A percentile compares a stretch with the other conserved stretches of the same genome.
phyloP scores from a whole-genome alignment of 2,113 vertebrate species.

The Psittacula cyanocephala region DNA sequence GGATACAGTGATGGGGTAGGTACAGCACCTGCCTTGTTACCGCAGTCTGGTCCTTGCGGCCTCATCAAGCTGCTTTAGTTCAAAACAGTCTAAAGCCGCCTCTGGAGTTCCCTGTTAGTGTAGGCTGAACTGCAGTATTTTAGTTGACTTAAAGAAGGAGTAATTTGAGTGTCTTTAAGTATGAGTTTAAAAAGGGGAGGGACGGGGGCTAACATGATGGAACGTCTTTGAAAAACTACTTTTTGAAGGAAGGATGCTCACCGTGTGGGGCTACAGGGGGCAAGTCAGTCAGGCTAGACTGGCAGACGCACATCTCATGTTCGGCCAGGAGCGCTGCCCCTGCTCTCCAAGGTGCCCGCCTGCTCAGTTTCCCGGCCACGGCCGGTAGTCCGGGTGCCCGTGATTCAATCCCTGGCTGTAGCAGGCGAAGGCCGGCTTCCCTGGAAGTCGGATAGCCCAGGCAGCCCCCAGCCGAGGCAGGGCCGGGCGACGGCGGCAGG shows the following conservation, averaged over 20 bases:
- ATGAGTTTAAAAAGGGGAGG: not conserved
- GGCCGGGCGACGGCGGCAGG: not conserved
- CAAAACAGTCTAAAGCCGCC: not conserved
- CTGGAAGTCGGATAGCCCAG: not conserved
- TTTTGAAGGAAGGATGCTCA: not conserved
- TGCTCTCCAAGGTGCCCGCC: fast-evolving
- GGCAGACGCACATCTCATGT: fast-evolving
- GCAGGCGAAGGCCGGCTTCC: not conserved
- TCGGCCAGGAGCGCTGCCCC: fast-evolving
- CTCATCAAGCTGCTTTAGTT: not conserved
- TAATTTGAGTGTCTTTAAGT: not conserved
- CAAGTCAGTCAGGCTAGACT: not conserved
- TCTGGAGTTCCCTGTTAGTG: not conserved
- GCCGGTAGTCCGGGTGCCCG: too few relatives aligned
- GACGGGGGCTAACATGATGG: not conserved
- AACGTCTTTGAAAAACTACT: not conserved
- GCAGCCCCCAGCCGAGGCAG: not conserved
- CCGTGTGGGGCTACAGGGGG: fast-evolving
- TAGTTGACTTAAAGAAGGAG: not conserved
- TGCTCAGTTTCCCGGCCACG: not conserved
- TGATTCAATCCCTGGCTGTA: not conserved
- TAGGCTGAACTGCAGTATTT: not conserved
- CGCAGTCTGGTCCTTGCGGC: fast-evolving
- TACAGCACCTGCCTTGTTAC: not conserved
- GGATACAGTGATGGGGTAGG: fast-evolving